Evolutionary conservation across 2,888 invertebrate species (phyloP), one percentile per base, ranked within the genome.

Genomic region (Cinara cedri): DNA sequence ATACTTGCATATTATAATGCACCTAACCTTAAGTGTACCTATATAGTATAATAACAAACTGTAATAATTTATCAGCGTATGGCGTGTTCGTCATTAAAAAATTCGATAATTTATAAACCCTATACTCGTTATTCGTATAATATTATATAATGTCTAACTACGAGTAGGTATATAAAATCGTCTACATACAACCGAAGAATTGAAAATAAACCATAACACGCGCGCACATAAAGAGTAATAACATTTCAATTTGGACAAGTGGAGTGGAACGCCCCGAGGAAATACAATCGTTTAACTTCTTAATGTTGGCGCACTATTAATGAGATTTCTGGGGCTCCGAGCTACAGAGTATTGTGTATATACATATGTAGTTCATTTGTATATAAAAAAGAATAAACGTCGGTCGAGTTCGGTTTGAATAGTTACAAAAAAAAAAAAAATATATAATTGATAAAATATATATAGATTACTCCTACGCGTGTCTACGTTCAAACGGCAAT

Each of bases 201-300:
- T 46, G 14, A 62, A 71, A 57, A 72, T 49, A 24, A 51, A 74
- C 62, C 46, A 63, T 21, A 72, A 60, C 49, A 42, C 62, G 11
- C 19, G 62, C 51, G 24, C 34, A 10, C 19, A 72, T 74, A 63
- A 74, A 74, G 34, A 74, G 72, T 51, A 74, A 74, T 74, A 74
- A 74, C 72, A 63, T 74, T 74, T 74, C 72, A 63, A 74, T 74
- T 74, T 74, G 51, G 62, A 74, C 72, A 26, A 51, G 72, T 21
- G 34, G 21, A 72, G 49, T 49, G 60, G 19, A 51, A 19, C 62
- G 62, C 51, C 72, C 62, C 34, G 51, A 62, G 72, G 62, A 62
- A 74, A 74, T 49, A 62, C 55, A 60, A 76, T 57, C 76, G 66
- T 76, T 76, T 57, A 68, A 76, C 46, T 68, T 57, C 76, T 76